A percentile compares a stretch with the other conserved stretches of the same genome.
phyloP scores from a whole-genome alignment of 2,797 vertebrate genomes.

The Megalops cyprinoides region DNA sequence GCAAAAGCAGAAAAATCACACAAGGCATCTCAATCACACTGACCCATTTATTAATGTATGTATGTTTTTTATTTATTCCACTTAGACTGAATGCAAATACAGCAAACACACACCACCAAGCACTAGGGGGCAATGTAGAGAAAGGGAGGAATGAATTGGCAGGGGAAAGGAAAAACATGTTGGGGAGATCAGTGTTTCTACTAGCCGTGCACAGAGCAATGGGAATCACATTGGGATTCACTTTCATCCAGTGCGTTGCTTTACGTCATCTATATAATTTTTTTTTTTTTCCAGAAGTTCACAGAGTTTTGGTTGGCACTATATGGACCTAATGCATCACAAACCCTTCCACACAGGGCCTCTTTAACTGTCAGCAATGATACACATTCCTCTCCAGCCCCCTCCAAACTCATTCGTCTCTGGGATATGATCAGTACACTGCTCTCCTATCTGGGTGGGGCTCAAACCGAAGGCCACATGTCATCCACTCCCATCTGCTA shows the following conservation, averaged over 20 bases:
- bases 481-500: background rate
- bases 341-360: background rate
- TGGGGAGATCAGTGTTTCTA: conserved; percentile 46
- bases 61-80: conserved; percentile 77
- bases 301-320: conserved; percentile 21
- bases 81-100: conserved; percentile 94
- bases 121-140: conserved; percentile 77
- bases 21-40: conserved; percentile 56
- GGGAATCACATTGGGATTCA: conserved; percentile 40
- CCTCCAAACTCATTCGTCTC: background rate
- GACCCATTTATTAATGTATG: conserved; percentile 85
- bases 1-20: background rate
- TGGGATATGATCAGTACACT: background rate
- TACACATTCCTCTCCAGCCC: background rate
- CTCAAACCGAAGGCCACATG: background rate
- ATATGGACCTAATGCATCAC: background rate
- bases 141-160: conserved; percentile 68
- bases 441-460: background rate
- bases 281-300: conserved; percentile 14
- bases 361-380: conserved; percentile 35
- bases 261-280: conserved; percentile 7
- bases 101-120: conserved; percentile 94
- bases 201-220: conserved; percentile 48
- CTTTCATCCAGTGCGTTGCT: conserved; percentile 32
- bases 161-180: conserved; percentile 66